These are phyloP conservation scores for Malurus cyaneus DNA, from an alignment of 2,113 vertebrate genomes.

Conservation along the genomic window DNA sequence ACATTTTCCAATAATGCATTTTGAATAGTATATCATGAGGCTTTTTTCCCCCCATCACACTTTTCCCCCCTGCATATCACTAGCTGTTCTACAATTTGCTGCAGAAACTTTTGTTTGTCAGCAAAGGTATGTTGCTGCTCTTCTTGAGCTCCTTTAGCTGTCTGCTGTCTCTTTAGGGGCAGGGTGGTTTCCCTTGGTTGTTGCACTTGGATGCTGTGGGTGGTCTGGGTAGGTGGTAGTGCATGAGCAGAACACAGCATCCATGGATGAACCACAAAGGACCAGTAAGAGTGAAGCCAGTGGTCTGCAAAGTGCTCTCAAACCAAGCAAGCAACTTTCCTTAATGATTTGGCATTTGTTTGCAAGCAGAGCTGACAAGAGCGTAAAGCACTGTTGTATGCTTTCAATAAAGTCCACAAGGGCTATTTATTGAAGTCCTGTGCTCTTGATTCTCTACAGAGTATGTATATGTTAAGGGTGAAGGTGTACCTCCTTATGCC, in stretches of 20 bases:
- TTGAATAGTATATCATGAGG: background rate
- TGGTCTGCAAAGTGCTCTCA: background rate
- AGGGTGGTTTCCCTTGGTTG: background rate
- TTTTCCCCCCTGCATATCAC: fast-evolving
- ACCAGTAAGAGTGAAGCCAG: background rate
- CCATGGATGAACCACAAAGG: fast-evolving
- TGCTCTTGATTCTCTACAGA: background rate
- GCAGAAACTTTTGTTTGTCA: background rate
- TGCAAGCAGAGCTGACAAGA: background rate
- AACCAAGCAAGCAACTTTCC: background rate
- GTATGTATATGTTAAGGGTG: background rate
- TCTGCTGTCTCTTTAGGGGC: background rate
- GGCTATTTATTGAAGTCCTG: background rate
- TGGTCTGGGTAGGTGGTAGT: background rate
- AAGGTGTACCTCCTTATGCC: background rate
- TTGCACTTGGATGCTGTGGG: fast-evolving
- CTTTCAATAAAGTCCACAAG: background rate
- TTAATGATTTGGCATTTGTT: background rate
- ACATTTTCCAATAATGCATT: background rate
- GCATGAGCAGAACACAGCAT: fast-evolving
- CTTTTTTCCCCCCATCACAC: background rate
- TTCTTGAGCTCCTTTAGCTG: background rate
- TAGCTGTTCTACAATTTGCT: background rate
- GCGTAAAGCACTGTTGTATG: background rate
- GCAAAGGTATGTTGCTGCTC: background rate